These are phyloP conservation scores for Theonella swinhoei DNA, from an alignment of 37 sponge, comb jelly and placozoan species.

Conservation along the genomic window DNA sequence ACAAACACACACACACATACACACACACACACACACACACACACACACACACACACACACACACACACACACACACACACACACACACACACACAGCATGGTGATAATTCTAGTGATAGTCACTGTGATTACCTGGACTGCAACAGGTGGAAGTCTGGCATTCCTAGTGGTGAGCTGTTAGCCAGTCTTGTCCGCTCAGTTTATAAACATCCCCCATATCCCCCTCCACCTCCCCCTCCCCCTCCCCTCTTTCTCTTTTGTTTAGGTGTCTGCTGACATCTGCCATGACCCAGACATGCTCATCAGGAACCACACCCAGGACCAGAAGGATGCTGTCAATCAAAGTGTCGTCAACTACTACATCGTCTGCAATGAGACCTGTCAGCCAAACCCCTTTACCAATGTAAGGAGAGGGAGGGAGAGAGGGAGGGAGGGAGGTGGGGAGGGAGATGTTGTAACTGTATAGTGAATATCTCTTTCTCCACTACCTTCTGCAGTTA, in stretches of 20 bases:
- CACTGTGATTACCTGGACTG: constrained; percentile 48
- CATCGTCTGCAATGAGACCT: constrained; percentile 49
- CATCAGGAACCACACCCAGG: constrained; percentile 43
- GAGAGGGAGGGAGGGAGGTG: too few relatives aligned
- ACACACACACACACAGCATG: constrained; percentile 35
- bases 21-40: constrained; percentile 14
- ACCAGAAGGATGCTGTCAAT: not conserved
- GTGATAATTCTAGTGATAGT: constrained; percentile 11
- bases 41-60: constrained; percentile 17
- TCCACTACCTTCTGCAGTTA: too few relatives aligned
- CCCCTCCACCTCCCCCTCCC: not conserved
- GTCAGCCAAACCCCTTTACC: constrained; percentile 1
- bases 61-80: constrained; percentile 37
- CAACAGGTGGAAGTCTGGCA: constrained; percentile 47
- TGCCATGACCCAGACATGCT: constrained; percentile 60
- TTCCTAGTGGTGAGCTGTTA: constrained; percentile 15
- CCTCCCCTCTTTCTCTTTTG: not conserved
- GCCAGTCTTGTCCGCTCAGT: not conserved
- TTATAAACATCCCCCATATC: not conserved
- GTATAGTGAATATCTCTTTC: too few relatives aligned
- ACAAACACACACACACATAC: too few relatives aligned
- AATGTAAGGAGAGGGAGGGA: too few relatives aligned
- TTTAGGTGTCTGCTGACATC: constrained; percentile 49
- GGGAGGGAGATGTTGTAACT: too few relatives aligned
- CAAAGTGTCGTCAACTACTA: constrained; percentile 13